Conservation (phyloP, 1,140 invertebrate species). For the Drosophila lini region DNA sequence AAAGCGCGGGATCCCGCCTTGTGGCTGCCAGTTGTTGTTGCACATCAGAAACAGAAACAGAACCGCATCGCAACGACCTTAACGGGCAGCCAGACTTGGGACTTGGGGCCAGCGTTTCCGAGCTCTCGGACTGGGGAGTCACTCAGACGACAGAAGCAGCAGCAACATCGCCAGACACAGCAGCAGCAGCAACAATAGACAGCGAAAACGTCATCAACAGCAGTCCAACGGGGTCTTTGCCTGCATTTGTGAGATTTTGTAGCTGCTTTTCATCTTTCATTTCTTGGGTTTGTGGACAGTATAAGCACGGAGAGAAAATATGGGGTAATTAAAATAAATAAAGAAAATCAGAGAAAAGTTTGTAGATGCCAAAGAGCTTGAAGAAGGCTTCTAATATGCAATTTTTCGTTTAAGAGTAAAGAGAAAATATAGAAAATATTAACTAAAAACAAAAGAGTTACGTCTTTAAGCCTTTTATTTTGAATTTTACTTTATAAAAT, state of each 20-base stretch:
- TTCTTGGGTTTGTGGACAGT: constrained; percentile 33
- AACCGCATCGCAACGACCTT: constrained; percentile 45
- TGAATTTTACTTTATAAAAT: not conserved
- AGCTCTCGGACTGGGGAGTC: constrained; percentile 35
- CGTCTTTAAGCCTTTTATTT: not conserved
- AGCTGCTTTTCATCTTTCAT: constrained; percentile 48
- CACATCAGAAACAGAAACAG: constrained; percentile 38
- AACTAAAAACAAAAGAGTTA: not conserved
- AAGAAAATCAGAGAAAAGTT: too few species aligned
- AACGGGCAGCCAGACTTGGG: constrained; percentile 37
- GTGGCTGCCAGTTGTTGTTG: constrained; percentile 19
- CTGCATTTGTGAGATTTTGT: constrained; percentile 53
- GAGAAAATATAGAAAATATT: not conserved
- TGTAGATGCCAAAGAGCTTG: not conserved
- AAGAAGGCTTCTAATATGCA: not conserved
- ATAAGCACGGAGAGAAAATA: constrained; percentile 11
- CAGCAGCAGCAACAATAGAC: constrained; percentile 45
- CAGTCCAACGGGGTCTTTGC: constrained; percentile 51
- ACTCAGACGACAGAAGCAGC: constrained; percentile 30
- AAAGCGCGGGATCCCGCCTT: constrained; percentile 36
- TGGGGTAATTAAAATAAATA: too few species aligned
- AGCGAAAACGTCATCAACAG: constrained; percentile 42
- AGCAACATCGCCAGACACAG: constrained; percentile 17
- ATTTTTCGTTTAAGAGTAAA: not conserved
- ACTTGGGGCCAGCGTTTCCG: constrained; percentile 18